Evolutionary conservation across 2,888 invertebrate genomes (phyloP), one percentile per base, ranked within the genome.

Genomic region (Xanthostigma xanthostigma): DNA sequence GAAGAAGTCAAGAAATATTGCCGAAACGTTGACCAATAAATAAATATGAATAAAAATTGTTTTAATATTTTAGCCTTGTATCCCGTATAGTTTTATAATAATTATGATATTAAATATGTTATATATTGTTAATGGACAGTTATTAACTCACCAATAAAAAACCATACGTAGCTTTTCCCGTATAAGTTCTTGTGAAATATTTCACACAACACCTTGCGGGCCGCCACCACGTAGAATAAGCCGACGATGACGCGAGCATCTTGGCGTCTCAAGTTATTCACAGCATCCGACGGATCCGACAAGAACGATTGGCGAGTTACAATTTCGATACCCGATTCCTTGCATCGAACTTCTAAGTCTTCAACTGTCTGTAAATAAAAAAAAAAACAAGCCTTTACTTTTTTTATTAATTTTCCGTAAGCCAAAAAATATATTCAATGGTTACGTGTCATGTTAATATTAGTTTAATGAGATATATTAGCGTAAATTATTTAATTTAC

Each of bases 201-300:
- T 69, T 97, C 95, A 66, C 98, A 98, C 14, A 99, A 81, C 0
- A 99, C 97, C 45, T 91, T 75, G 47, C 97, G 74, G 0, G 98
- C 98, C 41, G 95, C 95, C 8, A 93, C 94, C 50, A 96, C 97
- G 71, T 99, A 99, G 73, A 97, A 98, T 47, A 99, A 75, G 0
- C 97, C 98, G 33, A 99, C 93, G 56, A 98, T 94, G 56, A 99
- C 94, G 54, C 98, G 75, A 4, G 97, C 96, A 68, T 99, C 97
- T 66, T 96, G 96, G 44, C 95, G 77, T 53, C 92, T 75, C 41
- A 98, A 73, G 69, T 96, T 97, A 54, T 91, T 77, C 43, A 97
- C 95, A 12, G 96, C 96, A 67, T 96, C 96, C 8, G 86, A 83
- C 3, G 97, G 97, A 71, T 98, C 96, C 46, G 93, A 93, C 50